Evolutionary conservation across 2,888 invertebrate species (phyloP).

Genomic region (Oasisia sp.): DNA sequence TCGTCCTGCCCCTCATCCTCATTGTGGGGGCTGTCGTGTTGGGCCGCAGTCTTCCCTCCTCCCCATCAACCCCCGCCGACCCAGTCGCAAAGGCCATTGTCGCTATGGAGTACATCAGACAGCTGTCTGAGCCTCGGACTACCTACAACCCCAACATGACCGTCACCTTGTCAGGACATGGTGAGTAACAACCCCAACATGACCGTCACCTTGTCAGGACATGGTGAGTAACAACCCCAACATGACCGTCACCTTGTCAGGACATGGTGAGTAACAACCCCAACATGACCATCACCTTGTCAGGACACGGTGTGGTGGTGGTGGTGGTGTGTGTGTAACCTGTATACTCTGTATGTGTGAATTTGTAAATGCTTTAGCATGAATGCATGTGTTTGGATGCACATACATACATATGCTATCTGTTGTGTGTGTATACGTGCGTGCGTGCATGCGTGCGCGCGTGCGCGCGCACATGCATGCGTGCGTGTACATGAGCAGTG

Average conservation of each 20-base stretch:
- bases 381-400: too few relatives aligned
- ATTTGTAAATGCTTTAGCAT: too few relatives aligned
- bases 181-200: neutral
- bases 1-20: constrained; percentile 33
- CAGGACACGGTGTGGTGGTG: neutral
- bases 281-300: neutral
- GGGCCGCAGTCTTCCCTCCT: neutral
- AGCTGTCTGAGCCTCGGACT: neutral
- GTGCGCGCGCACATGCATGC: neutral
- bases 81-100: neutral
- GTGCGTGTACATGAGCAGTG: neutral
- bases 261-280: neutral
- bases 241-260: neutral
- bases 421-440: neutral
- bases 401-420: too few relatives aligned
- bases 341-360: too few relatives aligned
- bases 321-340: too few relatives aligned
- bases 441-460: neutral
- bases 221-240: neutral
- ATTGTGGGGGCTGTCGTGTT: constrained; percentile 22
- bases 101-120: neutral
- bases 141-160: too few relatives aligned
- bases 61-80: neutral
- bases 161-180: too few relatives aligned
- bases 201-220: too few relatives aligned